Evolutionary conservation across 1,140 invertebrate genomes (phyloP).

Genomic region (Frieseomelitta varia): DNA sequence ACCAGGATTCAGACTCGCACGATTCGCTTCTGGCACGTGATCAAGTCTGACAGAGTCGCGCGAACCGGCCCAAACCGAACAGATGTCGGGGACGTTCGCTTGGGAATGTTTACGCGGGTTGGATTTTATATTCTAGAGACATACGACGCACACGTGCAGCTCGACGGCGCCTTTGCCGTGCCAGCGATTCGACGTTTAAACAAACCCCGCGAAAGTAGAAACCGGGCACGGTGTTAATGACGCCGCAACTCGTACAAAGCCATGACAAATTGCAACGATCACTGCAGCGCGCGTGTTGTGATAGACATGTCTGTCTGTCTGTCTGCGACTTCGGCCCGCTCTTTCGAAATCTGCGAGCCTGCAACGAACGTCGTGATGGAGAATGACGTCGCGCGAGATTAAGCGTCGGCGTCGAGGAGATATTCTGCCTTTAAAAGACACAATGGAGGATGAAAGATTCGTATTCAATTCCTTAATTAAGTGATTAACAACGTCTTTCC

Average conservation of each 20-base stretch:
- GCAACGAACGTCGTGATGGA: not conserved
- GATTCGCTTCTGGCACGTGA: conserved; percentile 56
- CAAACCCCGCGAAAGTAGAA: conserved; percentile 58
- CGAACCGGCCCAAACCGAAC: conserved; percentile 54
- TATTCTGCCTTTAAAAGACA: not conserved
- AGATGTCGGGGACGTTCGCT: conserved; percentile 59
- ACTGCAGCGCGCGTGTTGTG: conserved; percentile 43
- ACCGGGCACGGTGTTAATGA: conserved; percentile 53
- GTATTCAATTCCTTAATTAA: too few species aligned
- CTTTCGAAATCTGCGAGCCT: not conserved
- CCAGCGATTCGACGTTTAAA: conserved; percentile 63
- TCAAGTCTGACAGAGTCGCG: conserved; percentile 45
- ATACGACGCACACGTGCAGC: conserved; percentile 64
- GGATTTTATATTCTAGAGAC: conserved; percentile 64
- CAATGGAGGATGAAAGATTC: too few species aligned
- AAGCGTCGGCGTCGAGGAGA: not conserved
- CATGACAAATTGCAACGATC: conserved; percentile 63
- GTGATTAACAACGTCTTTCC: too few species aligned
- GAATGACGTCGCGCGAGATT: not conserved
- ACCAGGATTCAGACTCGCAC: too few species aligned
- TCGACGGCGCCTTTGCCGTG: conserved; percentile 48
- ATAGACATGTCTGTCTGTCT: conserved; percentile 33
- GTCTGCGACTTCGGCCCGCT: not conserved
- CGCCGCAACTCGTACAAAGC: conserved; percentile 50
- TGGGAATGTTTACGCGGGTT: conserved; percentile 67